Evolutionary conservation across 2,888 invertebrate genomes (phyloP), one percentile per base, ranked within the genome.

Genomic region (Parelbella ahira): DNA sequence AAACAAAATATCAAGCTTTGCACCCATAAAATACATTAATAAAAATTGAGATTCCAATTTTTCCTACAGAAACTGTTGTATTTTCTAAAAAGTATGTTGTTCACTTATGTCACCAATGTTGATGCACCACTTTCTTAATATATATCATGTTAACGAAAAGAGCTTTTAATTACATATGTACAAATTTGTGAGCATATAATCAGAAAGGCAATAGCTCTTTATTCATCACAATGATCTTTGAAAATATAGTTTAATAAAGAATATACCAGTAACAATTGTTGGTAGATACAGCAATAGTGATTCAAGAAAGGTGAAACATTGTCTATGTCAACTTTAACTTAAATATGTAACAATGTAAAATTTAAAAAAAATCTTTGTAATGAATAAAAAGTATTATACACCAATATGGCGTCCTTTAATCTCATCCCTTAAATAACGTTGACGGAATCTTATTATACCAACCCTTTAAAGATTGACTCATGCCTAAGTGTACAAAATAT

Each of bases 391-490:
- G 64, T 48, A 55, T 57, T 53, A 54, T 50, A 68, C 83, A 79
- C 86, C 84, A 86, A 84, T 81, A 86, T 83, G 86, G 84, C 67
- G 81, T 76, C 84, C 80, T 75, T 67, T 65, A 60, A 68, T 70
- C 82, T 70, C 73, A 15, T 55, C 53, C 52, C 59, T n/a, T 62
- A 29, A 54, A 58, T 61, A 68, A 74, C 58, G 62, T 68, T 67
- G 77, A 72, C 75, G 72, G 79, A 74, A 70, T 68, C 80, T 78
- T 82, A 79, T 19, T 69, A 74, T 75, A 76, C 70, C 77, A 73
- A 75, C 74, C 75, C 67, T 68, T 65, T 60, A 64, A 69, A 73
- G 73, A 69, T 72, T 69, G 73, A 74, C 69, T 73, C 65, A 73
- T 71, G 68, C 74, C 77, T 81, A 75, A 68, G 66, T 79, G 77